These are phyloP conservation scores for Antechinus stuartii DNA, from an alignment of 2,113 vertebrate species.

Conservation along the genomic window DNA sequence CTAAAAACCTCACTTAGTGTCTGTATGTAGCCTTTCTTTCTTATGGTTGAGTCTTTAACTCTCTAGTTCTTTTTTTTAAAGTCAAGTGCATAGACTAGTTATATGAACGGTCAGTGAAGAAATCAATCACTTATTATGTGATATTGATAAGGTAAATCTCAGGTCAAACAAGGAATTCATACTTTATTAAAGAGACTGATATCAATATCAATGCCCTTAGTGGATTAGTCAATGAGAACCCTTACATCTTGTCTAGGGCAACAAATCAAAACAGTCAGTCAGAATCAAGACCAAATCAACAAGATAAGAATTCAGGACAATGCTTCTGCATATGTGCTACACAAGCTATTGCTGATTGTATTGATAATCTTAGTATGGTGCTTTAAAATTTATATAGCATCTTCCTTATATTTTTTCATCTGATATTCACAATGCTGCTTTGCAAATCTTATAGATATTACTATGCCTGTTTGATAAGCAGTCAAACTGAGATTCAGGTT, in stretches of 20 bases:
- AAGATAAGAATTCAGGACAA: neutral
- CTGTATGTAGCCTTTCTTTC: neutral
- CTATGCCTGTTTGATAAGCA: neutral
- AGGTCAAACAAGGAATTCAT: neutral
- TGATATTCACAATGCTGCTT: neutral
- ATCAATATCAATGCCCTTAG: neutral
- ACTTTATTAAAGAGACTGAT: neutral
- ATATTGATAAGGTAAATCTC: neutral
- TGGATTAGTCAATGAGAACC: neutral
- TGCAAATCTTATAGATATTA: neutral
- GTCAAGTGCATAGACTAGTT: neutral
- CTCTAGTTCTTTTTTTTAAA: neutral
- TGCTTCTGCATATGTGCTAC: neutral
- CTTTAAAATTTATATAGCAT: neutral
- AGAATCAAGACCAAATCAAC: neutral
- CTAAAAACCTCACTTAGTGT: neutral
- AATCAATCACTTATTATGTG: neutral
- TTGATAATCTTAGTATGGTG: neutral
- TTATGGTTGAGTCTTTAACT: neutral
- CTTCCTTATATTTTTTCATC: neutral
- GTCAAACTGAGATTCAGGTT: neutral
- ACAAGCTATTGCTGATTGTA: neutral
- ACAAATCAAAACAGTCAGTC: neutral
- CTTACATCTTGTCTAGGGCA: neutral
- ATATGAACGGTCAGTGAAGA: neutral